Evolutionary conservation across 2,113 vertebrate species (phyloP).

Genomic region (Centropus unirufus): DNA sequence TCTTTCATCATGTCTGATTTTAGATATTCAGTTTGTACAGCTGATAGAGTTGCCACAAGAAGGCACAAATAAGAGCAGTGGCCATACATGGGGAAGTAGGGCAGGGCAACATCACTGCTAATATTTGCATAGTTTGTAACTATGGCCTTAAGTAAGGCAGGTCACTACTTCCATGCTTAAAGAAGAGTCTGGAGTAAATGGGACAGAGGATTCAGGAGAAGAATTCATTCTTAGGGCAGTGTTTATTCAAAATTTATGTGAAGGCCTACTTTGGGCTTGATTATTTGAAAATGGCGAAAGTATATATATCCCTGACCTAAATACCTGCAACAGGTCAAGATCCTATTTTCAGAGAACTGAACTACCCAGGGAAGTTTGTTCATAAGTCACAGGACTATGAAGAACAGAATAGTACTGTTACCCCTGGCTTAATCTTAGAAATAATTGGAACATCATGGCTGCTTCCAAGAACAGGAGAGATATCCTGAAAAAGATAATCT

Average conservation of each 20-base stretch:
- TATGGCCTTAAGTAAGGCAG: background rate
- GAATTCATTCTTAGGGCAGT: background rate
- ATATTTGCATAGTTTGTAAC: background rate
- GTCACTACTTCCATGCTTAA: background rate
- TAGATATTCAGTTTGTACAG: background rate
- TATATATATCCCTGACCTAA: background rate
- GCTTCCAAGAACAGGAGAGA: background rate
- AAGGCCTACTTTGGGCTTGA: background rate
- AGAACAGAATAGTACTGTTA: background rate
- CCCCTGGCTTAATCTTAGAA: background rate
- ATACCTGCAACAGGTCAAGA: background rate
- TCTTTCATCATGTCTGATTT: background rate
- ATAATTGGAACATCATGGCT: background rate
- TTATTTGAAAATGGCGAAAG: background rate
- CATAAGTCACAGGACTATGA: background rate
- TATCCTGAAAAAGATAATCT: background rate
- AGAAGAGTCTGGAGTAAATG: background rate
- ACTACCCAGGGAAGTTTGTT: background rate
- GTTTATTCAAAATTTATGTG: background rate
- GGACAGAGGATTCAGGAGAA: background rate
- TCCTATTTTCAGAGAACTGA: background rate
- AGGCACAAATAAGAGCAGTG: background rate
- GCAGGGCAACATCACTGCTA: background rate
- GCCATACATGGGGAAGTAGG: fast-evolving
- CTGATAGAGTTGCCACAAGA: background rate